A percentile compares a stretch with the other conserved stretches of the same genome.
Conservation (phyloP, 2,797 vertebrate genomes). For the Mormyrops attenuatus region DNA sequence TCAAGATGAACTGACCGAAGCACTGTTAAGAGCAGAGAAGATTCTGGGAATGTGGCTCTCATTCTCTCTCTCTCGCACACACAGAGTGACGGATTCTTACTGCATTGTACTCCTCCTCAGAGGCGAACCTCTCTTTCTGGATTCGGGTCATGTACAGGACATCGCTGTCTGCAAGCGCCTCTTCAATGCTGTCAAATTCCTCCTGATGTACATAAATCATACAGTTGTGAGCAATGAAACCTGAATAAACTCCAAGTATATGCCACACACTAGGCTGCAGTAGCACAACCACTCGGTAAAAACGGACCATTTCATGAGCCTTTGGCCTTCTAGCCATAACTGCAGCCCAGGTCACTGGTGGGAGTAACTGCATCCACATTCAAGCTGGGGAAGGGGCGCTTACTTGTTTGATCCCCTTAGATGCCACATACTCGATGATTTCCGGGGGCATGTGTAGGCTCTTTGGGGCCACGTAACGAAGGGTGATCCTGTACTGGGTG, state of each 20-base stretch:
- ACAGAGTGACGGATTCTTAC: slow-evolving; percentile 57
- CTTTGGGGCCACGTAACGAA: slow-evolving; percentile 85
- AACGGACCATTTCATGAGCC: background rate
- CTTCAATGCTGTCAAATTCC: slow-evolving; percentile 89
- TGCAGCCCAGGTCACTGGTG: background rate
- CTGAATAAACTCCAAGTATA: background rate
- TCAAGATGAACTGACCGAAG: slow-evolving; percentile 89
- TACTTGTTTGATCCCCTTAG: slow-evolving; percentile 91
- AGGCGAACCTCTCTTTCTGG: slow-evolving; percentile 86
- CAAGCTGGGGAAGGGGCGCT: slow-evolving; percentile 2
- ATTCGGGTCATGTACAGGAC: slow-evolving; percentile 97
- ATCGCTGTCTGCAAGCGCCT: slow-evolving; percentile 84
- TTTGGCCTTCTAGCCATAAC: background rate
- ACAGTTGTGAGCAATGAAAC: background rate
- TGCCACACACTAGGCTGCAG: background rate
- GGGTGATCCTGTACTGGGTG: slow-evolving; percentile 85
- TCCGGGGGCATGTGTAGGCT: slow-evolving; percentile 81
- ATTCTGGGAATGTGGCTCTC: background rate
- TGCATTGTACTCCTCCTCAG: slow-evolving; percentile 75
- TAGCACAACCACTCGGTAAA: background rate
- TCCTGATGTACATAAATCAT: slow-evolving; percentile 62
- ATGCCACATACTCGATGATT: slow-evolving; percentile 81
- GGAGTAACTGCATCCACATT: background rate
- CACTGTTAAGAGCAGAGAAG: slow-evolving; percentile 4
- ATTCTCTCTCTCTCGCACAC: background rate